phyloP scores from a whole-genome alignment of 2,888 invertebrate species.

The Sepioteuthis lessoniana region DNA sequence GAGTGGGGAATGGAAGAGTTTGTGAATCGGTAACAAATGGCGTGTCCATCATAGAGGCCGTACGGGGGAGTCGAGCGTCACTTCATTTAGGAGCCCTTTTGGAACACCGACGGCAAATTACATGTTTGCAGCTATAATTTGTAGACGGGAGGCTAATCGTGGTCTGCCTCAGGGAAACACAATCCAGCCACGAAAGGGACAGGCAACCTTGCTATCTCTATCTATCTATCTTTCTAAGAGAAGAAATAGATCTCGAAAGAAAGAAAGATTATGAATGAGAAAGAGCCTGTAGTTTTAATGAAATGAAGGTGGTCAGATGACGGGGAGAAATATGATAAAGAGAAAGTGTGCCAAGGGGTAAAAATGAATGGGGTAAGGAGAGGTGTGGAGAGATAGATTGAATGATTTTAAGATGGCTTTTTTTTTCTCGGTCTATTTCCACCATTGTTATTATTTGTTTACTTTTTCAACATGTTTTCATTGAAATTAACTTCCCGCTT shows the following conservation, averaged over 20 bases:
- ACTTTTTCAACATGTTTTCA: background rate
- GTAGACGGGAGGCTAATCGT: slow-evolving; percentile 21
- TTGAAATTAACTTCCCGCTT: background rate
- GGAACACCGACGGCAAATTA: slow-evolving; percentile 9
- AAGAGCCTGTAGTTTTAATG: background rate
- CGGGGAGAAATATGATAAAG: background rate
- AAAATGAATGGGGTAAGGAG: background rate
- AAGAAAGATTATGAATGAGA: background rate
- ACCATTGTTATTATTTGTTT: background rate
- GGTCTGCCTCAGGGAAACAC: slow-evolving; percentile 23
- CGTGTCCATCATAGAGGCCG: background rate
- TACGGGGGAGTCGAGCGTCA: background rate
- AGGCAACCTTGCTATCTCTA: background rate
- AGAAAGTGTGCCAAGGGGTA: background rate
- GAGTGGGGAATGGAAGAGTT: background rate
- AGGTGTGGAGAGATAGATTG: background rate
- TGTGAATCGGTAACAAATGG: background rate
- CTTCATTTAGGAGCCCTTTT: background rate
- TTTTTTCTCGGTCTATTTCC: background rate
- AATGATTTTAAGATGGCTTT: background rate
- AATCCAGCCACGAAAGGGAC: slow-evolving; percentile 23
- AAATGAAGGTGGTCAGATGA: background rate
- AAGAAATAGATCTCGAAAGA: background rate
- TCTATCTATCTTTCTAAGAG: background rate
- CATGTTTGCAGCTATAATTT: slow-evolving; percentile 13